Evolutionary conservation across 1,140 invertebrate species (phyloP).

Genomic region (Macrostomum lignano): DNA sequence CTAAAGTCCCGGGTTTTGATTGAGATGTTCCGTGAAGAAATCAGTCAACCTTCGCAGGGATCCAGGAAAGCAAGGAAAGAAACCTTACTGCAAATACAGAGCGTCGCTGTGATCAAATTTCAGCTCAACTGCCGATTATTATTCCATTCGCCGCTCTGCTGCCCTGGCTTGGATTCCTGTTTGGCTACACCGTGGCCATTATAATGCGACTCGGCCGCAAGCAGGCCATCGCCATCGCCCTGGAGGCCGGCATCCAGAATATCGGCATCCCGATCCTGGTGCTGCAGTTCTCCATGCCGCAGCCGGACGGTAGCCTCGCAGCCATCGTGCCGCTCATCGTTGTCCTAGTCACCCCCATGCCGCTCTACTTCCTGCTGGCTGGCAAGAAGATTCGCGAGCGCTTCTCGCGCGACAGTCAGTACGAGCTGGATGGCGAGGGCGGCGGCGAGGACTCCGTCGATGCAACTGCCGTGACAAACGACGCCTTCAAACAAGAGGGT

Average conservation of each 20-base stretch:
- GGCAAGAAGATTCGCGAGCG: not conserved
- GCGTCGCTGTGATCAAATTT: slow-evolving; percentile 6
- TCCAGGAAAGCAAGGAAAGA: too few relatives aligned
- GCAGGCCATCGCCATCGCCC: slow-evolving; percentile 49
- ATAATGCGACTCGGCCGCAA: slow-evolving; percentile 35
- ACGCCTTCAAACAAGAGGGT: too few relatives aligned
- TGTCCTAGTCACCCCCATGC: slow-evolving; percentile 12
- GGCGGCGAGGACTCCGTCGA: too few relatives aligned
- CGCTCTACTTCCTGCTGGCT: slow-evolving; percentile 10
- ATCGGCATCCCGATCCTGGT: slow-evolving; percentile 66
- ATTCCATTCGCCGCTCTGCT: slow-evolving; percentile 45
- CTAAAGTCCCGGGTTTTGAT: too few relatives aligned
- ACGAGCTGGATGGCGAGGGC: too few relatives aligned
- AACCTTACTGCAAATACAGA: too few relatives aligned
- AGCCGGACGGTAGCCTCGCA: slow-evolving; percentile 17
- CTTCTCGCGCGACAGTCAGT: too few relatives aligned
- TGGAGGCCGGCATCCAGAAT: slow-evolving; percentile 78
- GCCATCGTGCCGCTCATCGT: slow-evolving; percentile 13
- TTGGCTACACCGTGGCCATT: slow-evolving; percentile 36
- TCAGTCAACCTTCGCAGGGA: too few relatives aligned
- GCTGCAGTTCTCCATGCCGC: slow-evolving; percentile 26
- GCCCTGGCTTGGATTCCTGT: slow-evolving; percentile 50
- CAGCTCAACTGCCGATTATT: slow-evolving; percentile 33
- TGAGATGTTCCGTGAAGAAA: too few relatives aligned
- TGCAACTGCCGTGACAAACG: too few relatives aligned